These are phyloP conservation scores for Rhaphigaster nebulosa DNA, from an alignment of 2,888 invertebrate species.

Conservation along the genomic window DNA sequence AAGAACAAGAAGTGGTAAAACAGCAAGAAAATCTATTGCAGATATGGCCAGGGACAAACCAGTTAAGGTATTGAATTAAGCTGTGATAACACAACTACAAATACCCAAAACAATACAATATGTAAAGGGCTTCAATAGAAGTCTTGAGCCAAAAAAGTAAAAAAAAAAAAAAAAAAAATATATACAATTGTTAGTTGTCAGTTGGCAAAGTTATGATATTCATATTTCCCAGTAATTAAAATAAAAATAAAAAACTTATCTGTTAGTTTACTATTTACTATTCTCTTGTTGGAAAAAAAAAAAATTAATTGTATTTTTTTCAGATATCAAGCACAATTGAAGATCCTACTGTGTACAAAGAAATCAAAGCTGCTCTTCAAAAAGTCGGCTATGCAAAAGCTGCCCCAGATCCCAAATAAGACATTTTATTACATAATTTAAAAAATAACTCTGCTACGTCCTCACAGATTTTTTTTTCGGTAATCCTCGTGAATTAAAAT, in stretches of 20 bases:
- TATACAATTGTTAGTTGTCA: too few species aligned
- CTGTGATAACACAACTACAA: not conserved
- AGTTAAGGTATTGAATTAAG: slow-evolving; percentile 79
- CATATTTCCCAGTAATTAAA: not conserved
- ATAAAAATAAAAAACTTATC: too few species aligned
- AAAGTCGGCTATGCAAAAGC: slow-evolving; percentile 81
- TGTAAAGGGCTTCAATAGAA: too few species aligned
- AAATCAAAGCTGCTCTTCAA: slow-evolving; percentile 82
- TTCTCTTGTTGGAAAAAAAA: too few species aligned
- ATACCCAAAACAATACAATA: too few species aligned
- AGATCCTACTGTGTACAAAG: slow-evolving; percentile 84
- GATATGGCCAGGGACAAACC: slow-evolving; percentile 86
- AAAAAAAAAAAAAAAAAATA: too few species aligned
- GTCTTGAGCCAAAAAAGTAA: too few species aligned
- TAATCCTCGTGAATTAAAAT: not conserved
- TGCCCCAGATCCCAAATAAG: slow-evolving; percentile 72
- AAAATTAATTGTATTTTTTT: slow-evolving; percentile 63
- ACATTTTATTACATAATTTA: not conserved
- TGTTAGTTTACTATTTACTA: too few species aligned
- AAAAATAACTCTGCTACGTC: slow-evolving; percentile 13
- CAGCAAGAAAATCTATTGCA: slow-evolving; percentile 86
- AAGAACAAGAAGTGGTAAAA: slow-evolving; percentile 88
- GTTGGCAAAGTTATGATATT: too few species aligned
- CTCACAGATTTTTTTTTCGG: not conserved
- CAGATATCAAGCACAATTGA: slow-evolving; percentile 88